Evolutionary conservation across 2,113 vertebrate genomes (phyloP).

Genomic region (Sula dactylatra): DNA sequence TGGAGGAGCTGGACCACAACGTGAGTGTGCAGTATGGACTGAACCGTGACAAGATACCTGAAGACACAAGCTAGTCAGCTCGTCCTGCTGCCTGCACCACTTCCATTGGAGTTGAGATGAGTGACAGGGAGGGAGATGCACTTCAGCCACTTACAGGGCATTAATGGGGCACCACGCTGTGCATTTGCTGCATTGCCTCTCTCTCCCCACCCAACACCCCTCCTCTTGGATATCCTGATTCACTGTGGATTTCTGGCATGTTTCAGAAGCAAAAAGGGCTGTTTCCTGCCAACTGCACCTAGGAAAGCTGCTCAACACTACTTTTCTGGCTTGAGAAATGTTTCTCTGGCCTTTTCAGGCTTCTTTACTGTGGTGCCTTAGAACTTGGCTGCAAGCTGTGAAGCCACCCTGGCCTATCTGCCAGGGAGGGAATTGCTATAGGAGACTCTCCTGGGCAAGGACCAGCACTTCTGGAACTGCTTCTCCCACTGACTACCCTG

Average conservation of each 20-base stretch:
- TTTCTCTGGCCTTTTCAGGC: conserved; percentile 28
- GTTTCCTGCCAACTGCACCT: conserved; percentile 63
- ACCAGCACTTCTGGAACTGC: conserved; percentile 22
- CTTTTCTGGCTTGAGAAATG: conserved; percentile 28
- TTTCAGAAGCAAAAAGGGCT: conserved; percentile 43
- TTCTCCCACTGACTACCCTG: background rate
- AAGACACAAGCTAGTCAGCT: conserved; percentile 45
- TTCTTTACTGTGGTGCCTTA: conserved; percentile 67
- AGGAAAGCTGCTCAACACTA: conserved; percentile 53
- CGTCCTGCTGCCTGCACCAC: background rate
- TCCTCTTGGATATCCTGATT: background rate
- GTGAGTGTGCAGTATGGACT: conserved; percentile 75
- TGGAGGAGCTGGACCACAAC: conserved; percentile 89
- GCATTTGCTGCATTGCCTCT: conserved; percentile 16
- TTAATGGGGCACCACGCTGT: background rate
- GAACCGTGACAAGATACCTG: conserved; percentile 69
- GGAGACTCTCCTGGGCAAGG: conserved; percentile 18
- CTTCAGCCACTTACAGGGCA: conserved; percentile 49
- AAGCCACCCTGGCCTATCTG: conserved; percentile 45
- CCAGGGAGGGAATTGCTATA: conserved; percentile 46
- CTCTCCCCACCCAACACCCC: conserved; percentile 18
- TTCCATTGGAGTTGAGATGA: background rate
- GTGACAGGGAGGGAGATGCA: background rate
- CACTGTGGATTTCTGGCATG: conserved; percentile 55
- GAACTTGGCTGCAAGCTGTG: conserved; percentile 73